phyloP scores from a whole-genome alignment of 2,113 vertebrate genomes.

The Eleginops maclovinus region DNA sequence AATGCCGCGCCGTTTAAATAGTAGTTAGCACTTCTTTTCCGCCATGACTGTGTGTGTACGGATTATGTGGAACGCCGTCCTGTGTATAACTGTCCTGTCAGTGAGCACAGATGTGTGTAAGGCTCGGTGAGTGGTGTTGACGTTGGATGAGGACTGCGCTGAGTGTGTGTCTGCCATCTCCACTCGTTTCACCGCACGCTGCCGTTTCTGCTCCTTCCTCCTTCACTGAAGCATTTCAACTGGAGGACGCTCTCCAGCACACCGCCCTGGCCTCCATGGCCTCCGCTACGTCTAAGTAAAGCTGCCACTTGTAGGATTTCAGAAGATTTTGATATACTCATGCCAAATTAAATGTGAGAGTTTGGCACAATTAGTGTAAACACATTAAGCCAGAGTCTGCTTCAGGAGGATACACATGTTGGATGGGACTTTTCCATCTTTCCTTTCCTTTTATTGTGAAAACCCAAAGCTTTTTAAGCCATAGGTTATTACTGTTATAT shows the following conservation, averaged over 20 bases:
- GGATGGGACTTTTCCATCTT: conserved; percentile 17
- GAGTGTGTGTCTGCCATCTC: conserved; percentile 66
- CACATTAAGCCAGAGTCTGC: conserved; percentile 29
- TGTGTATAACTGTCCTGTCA: conserved; percentile 46
- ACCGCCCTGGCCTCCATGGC: conserved; percentile 48
- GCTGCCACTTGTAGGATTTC: conserved; percentile 51
- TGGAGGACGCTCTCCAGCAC: conserved; percentile 58
- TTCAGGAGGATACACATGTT: conserved; percentile 28
- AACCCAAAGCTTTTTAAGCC: background rate
- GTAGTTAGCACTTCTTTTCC: conserved; percentile 69
- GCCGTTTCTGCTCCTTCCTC: conserved; percentile 63
- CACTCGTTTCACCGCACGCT: conserved; percentile 52
- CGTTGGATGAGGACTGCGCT: conserved; percentile 61
- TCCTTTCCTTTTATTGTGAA: conserved; percentile 8
- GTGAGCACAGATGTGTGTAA: conserved; percentile 27
- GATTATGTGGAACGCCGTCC: conserved; percentile 25
- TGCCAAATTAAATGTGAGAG: conserved; percentile 48
- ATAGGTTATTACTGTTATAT: background rate
- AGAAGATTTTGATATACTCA: conserved; percentile 23
- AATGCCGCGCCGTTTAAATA: conserved; percentile 57
- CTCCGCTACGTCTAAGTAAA: conserved; percentile 64
- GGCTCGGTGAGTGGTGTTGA: conserved; percentile 67
- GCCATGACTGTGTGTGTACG: conserved; percentile 34
- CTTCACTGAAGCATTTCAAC: conserved; percentile 47
- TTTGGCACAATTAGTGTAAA: conserved; percentile 29